Evolutionary conservation across 2,888 invertebrate species (phyloP).

Genomic region (Hypolimnas misippus): DNA sequence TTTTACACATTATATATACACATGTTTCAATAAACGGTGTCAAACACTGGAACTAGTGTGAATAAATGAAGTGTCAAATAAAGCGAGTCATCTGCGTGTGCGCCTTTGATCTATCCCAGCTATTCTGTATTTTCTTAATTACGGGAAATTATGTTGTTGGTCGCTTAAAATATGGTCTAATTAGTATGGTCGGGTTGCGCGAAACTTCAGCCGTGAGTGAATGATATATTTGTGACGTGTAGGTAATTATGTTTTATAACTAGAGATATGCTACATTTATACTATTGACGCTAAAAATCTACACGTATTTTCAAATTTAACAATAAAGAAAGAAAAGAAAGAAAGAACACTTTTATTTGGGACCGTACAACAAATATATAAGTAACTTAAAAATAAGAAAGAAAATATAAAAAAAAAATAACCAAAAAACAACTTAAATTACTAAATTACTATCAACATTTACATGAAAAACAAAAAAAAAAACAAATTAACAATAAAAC

Average conservation of each 20-base stretch:
- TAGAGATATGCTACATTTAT: no score
- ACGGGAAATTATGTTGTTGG: slow-evolving; percentile 38
- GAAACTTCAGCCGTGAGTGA: slow-evolving; percentile 23
- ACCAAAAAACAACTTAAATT: no score
- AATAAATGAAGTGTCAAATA: slow-evolving; percentile 36
- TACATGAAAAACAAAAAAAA: no score
- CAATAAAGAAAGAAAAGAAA: no score
- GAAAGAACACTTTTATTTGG: no score
- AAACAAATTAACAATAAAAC: no score
- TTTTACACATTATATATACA: background rate
- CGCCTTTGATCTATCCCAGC: slow-evolving; percentile 34
- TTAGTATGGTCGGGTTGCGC: slow-evolving; percentile 32
- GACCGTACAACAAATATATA: no score
- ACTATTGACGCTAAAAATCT: no score
- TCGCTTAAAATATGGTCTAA: slow-evolving; percentile 39
- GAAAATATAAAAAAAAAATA: no score
- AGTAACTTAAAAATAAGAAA: no score
- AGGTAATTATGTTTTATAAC: background rate
- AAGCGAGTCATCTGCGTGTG: slow-evolving; percentile 27
- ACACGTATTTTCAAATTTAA: no score
- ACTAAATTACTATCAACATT: no score
- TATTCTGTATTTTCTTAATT: slow-evolving; percentile 37
- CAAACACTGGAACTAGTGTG: slow-evolving; percentile 12
- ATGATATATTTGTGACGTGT: slow-evolving; percentile 3
- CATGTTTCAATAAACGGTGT: background rate